Percentiles rank a stretch among this genome's conserved stretches.
Conservation (phyloP, 2,888 invertebrate species). For the Drosophila macrospina region DNA sequence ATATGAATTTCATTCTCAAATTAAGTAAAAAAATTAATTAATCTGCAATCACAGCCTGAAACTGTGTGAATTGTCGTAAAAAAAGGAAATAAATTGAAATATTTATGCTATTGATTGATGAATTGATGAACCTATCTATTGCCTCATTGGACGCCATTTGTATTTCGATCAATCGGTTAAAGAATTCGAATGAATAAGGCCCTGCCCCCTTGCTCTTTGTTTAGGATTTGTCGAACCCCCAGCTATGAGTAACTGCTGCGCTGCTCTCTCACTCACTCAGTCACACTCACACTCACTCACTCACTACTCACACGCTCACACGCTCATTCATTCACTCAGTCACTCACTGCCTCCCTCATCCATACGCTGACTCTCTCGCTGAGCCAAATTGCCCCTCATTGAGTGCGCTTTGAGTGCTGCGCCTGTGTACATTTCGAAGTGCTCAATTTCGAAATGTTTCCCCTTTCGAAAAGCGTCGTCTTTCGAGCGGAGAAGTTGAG, state of each 20-base stretch:
- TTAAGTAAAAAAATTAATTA: neutral
- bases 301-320: conserved; percentile 8
- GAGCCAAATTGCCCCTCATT: conserved; percentile 17
- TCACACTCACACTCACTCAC: conserved; percentile 10
- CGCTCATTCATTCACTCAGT: conserved; percentile 14
- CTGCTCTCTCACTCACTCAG: conserved; percentile 40
- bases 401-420: conserved; percentile 17
- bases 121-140: neutral
- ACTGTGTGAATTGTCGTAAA: neutral
- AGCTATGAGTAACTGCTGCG: conserved; percentile 13
- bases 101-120: neutral
- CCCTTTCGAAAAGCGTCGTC: conserved; percentile 49
- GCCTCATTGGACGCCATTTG: conserved; percentile 40
- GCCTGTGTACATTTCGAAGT: conserved; percentile 34
- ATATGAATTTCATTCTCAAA: neutral
- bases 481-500: conserved; percentile 54
- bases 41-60: too few relatives aligned
- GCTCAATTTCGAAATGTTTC: conserved; percentile 50
- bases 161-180: conserved; percentile 35
- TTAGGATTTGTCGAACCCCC: conserved; percentile 8
- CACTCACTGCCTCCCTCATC: conserved; percentile 13
- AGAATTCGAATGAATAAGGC: conserved; percentile 24
- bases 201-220: conserved; percentile 42
- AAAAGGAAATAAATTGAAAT: neutral
- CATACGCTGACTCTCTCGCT: neutral